These are phyloP conservation scores for Drosophila baimaii DNA, from an alignment of 1,140 invertebrate species.

Conservation along the genomic window DNA sequence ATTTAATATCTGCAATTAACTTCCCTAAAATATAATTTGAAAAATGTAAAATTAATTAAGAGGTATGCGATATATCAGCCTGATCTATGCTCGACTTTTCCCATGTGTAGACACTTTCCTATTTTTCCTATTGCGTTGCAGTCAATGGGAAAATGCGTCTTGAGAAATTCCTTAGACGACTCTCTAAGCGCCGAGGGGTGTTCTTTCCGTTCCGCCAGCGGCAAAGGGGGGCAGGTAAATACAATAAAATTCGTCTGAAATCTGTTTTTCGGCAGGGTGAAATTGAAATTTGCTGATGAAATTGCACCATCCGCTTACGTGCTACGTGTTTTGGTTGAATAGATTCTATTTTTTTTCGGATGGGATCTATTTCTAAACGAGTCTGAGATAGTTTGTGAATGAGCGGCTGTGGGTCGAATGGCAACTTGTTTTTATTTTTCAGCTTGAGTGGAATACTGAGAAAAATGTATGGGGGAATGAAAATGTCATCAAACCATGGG, in stretches of 20 bases:
- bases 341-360: conserved; percentile 23
- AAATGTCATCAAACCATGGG: neutral
- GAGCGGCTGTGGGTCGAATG: conserved; percentile 37
- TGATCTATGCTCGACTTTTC: neutral
- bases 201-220: conserved; percentile 14
- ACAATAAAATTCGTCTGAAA: conserved; percentile 25
- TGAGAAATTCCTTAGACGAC: conserved; percentile 43
- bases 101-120: conserved; percentile 14
- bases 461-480: conserved; percentile 9
- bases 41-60: neutral
- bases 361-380: conserved; percentile 56
- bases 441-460: conserved; percentile 9
- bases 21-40: neutral
- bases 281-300: conserved; percentile 63
- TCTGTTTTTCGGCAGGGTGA: conserved; percentile 45
- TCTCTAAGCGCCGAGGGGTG: conserved; percentile 43
- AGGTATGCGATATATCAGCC: neutral
- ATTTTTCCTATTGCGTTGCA: conserved; percentile 52
- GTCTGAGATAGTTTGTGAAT: conserved; percentile 69
- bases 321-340: conserved; percentile 26
- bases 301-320: conserved; percentile 66
- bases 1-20: neutral
- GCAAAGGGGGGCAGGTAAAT: conserved; percentile 10
- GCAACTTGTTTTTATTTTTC: conserved; percentile 40
- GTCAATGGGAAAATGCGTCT: conserved; percentile 65